Conservation (phyloP, 2,797 vertebrate genomes). For the Orestias chungarensis region DNA sequence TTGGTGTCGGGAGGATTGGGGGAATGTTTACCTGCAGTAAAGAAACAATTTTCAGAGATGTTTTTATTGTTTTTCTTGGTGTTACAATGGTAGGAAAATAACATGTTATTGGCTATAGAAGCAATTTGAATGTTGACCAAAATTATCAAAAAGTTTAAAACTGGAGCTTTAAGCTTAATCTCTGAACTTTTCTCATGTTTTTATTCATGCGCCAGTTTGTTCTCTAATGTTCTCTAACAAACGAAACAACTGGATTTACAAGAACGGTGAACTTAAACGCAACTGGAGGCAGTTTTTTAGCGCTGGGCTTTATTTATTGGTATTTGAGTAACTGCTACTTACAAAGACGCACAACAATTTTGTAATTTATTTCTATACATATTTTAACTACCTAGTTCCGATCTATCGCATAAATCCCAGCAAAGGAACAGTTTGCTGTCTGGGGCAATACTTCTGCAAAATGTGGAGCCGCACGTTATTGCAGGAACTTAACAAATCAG, state of each 20-base stretch:
- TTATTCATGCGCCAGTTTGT: neutral
- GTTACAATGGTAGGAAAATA: too few species aligned
- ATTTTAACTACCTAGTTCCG: neutral
- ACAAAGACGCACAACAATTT: too few species aligned
- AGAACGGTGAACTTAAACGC: neutral
- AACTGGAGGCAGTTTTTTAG: too few species aligned
- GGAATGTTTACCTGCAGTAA: neutral
- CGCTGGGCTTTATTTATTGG: neutral
- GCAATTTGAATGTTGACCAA: too few species aligned
- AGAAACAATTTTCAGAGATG: neutral
- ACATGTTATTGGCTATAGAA: too few species aligned
- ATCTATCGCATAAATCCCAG: neutral
- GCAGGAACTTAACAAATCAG: slow-evolving; percentile 14
- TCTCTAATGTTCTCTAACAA: neutral
- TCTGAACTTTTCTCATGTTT: neutral
- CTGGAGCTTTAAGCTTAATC: neutral
- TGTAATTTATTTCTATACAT: neutral
- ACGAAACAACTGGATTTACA: neutral
- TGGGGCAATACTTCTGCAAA: neutral
- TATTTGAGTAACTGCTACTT: neutral
- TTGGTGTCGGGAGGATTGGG: neutral
- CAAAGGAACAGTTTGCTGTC: too few species aligned
- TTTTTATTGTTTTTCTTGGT: neutral
- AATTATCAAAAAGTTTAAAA: neutral
- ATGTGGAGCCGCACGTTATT: neutral